Percentiles rank a stretch among this genome's conserved stretches.
These are phyloP conservation scores for Zosterops lateralis DNA, from an alignment of 2,113 vertebrate genomes.

Conservation along the genomic window DNA sequence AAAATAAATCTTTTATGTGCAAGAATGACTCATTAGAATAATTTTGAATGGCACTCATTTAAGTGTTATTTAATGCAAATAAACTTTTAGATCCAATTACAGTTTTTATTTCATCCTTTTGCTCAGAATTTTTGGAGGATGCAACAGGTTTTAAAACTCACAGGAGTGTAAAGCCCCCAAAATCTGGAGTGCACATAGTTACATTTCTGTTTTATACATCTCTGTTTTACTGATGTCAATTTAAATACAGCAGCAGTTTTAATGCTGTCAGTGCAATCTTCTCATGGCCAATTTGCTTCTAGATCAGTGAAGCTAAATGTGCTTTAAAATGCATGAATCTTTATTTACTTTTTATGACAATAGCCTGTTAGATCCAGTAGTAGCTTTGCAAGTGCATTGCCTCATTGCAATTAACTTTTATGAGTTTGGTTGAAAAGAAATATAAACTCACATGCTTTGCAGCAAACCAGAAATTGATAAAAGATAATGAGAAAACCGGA, in stretches of 20 bases:
- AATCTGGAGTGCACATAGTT: background rate
- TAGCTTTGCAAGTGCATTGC: background rate
- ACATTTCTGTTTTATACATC: background rate
- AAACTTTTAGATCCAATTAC: background rate
- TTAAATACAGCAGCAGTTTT: constrained; percentile 4
- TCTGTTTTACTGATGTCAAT: background rate
- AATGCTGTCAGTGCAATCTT: background rate
- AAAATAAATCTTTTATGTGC: background rate
- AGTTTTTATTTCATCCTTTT: background rate
- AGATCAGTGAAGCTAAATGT: constrained; percentile 31
- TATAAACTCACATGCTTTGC: background rate
- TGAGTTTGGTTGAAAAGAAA: constrained; percentile 1
- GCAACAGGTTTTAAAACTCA: background rate
- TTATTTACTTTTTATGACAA: constrained; percentile 29
- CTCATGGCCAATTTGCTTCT: constrained; percentile 27
- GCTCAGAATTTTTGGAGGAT: background rate
- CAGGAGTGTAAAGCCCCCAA: background rate
- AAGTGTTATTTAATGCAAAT: background rate
- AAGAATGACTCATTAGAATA: background rate
- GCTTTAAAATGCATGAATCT: constrained; percentile 31
- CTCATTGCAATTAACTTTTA: background rate
- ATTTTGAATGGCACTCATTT: background rate
- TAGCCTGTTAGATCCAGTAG: background rate
- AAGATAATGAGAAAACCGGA: background rate
- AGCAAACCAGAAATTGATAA: background rate